Base-by-base conservation (phyloP, 2,888 invertebrate genomes). In the Volucella bombylans region DNA sequence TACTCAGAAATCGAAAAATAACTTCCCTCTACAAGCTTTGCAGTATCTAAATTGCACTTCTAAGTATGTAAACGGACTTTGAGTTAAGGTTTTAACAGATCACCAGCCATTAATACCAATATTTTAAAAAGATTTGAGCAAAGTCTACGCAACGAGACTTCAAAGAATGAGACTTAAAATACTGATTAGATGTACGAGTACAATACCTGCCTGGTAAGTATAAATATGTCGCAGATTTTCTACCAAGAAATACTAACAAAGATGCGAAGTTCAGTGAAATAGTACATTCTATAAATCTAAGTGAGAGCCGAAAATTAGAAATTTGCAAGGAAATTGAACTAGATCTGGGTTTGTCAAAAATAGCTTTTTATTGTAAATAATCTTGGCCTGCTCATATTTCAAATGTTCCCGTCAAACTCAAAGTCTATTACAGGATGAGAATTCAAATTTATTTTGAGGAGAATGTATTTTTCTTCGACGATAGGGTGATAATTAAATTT, bases 221-320 rank as follows among this genome's bases (percentile, higher is more conserved):
- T 50, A 59, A 73, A 31, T 49, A 69, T 14, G 57, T 81, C 31
- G 74, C 74, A 2, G 81, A 74, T 94, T 94, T 8, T 91, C 92
- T 47, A 90, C 89, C 86, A 93, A 93, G 54, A 94, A 94, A 87
- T 65, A 39, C 65, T 52, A 31, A 49, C 54, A 59, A 65, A 15
- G 14, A 68, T 11, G 49, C 52, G 0, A 54, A 73, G 2, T 59
- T 79, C 11, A 80, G 49, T 14, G 74, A 81, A 38, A 57, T 76
- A 6, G 47, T 80, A 1, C 80, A 80, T 47, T 47, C 55, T n/a
- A 43, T 80, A 11, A 67, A 61, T 45, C 15, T 79, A 11, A 65
- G 79, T 43, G 23, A 59, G 8, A n/a, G 38, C 14, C n/a, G 54
- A 11, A 65, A 64, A n/a, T 4, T 12, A 41, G 41, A 59, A 59